Percentiles rank a stretch among this genome's conserved stretches.
Evolutionary conservation across 2,113 vertebrate genomes (phyloP).

Genomic region (Sigmodon hispidus): DNA sequence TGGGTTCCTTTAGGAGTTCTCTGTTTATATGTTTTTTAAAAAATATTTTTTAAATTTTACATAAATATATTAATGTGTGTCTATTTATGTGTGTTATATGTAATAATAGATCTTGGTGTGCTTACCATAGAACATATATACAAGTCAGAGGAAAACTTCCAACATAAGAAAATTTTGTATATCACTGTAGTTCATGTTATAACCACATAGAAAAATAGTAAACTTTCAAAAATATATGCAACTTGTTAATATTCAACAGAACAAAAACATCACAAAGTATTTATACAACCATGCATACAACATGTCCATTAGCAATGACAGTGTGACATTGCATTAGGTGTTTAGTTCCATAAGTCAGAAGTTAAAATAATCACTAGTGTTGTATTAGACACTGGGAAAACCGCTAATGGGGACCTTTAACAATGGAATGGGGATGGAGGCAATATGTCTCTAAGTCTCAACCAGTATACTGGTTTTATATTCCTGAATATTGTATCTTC

Average conservation of each 20-base stretch:
- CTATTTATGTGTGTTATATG: neutral
- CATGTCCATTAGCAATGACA: neutral
- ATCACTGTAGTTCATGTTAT: neutral
- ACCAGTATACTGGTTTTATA: slow-evolving; percentile 32
- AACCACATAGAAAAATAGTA: neutral
- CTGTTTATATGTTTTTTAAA: neutral
- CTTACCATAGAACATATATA: neutral
- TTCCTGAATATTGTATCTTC: slow-evolving; percentile 66
- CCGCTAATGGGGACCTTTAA: neutral
- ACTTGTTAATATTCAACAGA: neutral
- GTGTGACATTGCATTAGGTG: neutral
- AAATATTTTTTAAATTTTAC: too few relatives aligned
- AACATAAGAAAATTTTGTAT: neutral
- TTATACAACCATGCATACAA: neutral
- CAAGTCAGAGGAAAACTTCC: neutral
- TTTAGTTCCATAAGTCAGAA: neutral
- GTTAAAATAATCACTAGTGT: neutral
- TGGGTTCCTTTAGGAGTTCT: neutral
- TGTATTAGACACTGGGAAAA: neutral
- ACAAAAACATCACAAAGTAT: neutral
- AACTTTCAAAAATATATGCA: neutral
- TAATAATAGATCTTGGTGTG: neutral
- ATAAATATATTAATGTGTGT: neutral
- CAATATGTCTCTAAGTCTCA: slow-evolving; percentile 47
- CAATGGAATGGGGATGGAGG: neutral